Evolutionary conservation across 2,797 vertebrate species (phyloP).

Genomic region (Leucoraja ocellata): DNA sequence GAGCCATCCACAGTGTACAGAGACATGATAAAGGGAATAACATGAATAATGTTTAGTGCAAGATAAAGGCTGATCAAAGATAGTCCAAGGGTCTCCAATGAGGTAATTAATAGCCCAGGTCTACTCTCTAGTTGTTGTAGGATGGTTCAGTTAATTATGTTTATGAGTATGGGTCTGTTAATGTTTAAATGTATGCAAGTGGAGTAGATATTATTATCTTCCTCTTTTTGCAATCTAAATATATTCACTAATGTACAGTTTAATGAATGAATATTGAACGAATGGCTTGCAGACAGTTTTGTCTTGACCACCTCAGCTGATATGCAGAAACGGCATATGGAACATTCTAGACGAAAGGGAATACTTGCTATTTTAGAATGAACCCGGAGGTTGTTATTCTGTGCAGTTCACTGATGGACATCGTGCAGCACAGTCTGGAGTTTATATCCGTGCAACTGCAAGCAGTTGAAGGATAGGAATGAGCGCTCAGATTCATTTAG

Average conservation of each 20-base stretch:
- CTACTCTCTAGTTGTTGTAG: no score
- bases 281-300: conserved; percentile 20
- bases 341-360: conserved; percentile 19
- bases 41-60: no score
- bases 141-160: not conserved
- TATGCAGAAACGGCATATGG: conserved; percentile 16
- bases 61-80: no score
- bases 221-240: conserved; percentile 38
- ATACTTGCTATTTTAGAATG: conserved; percentile 24
- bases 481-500: not conserved
- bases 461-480: not conserved
- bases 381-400: not conserved
- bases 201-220: conserved; percentile 43
- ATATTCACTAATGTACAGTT: not conserved
- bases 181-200: conserved; percentile 3
- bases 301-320: not conserved
- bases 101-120: no score
- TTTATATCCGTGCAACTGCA: conserved; percentile 11
- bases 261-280: conserved; percentile 19
- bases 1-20: no score
- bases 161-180: not conserved
- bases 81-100: no score
- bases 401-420: conserved; percentile 6
- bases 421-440: not conserved
- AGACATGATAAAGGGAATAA: no score